Evolutionary conservation across 2,797 vertebrate species (phyloP), one percentile per base, ranked within the genome.

Genomic region (Neomorphus geoffroyi): DNA sequence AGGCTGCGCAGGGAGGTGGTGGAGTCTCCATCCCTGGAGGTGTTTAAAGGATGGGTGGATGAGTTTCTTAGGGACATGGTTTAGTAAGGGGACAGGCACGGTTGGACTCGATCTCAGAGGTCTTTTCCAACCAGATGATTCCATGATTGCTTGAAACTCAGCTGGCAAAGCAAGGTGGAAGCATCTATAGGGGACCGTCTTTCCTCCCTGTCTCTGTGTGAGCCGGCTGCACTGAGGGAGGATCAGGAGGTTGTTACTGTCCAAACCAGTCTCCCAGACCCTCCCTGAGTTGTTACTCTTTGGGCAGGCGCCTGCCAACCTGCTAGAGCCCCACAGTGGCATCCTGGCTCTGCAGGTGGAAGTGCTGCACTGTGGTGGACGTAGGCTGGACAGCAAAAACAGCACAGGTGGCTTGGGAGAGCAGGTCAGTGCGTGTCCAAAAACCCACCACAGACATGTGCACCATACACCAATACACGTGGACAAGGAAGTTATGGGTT

Each of bases 321-420:
- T 70, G 35, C 14, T 14, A 2, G 35, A 58, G 13, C 53, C 39
- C 6, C 72, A 14, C 46, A 46, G 72, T 46, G 54, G 13, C 53
- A 43, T 6, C 72, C 13, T 41, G 41, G 72, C 46, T 53, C 65
- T 30, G 57, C 4, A 0, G 8, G 51, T 5, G 21, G 69, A 45
- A 53, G 28, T 10, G 87, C 66, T 65, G 54, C 45, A 35, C 41
- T 1, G 3, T 12, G 73, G 22, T 18, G 45, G 39, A 61, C 45
- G 43, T 15, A 35, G 46, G 26, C 28, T 91, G 88, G 39, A 32
- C 43, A 37, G 27, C 5, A 33, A 41, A 73, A 64, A 2, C 2
- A 0, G 6, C 2, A 2, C 0, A 5, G 43, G 50, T 41, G 64
- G 26, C 57, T 64, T 23, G 1, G 1, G 3, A 45, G 53, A 57